Base-by-base conservation (phyloP, 2,888 invertebrate species). In the Tanytarsus gracilentus region DNA sequence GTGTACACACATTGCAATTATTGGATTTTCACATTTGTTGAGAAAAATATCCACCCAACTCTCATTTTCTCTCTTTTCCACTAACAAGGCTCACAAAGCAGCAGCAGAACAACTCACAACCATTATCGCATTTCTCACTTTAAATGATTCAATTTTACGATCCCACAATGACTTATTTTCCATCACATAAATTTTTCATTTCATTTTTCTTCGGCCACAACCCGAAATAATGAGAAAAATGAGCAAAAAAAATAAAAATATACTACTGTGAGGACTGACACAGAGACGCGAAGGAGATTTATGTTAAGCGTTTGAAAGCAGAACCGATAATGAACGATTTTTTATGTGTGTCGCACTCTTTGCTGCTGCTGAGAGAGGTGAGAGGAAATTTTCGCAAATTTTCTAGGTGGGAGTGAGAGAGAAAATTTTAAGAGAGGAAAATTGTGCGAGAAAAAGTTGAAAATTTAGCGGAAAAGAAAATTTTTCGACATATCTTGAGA, bases 251-350 rank as follows among this genome's bases (percentile, higher is more conserved):
- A n/a, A n/a, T 44, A 23, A 44, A 44, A 44, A 44, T 18, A 36
- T n/a, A n/a, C n/a, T 5, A 53, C 14, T 56, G 26, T 40, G 40
- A 56, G 40, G 23, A 56, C n/a, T 29, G 48, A 48, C 58, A 48
- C 49, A 33, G n/a, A 29, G 58, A 48, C 23, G 40, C 30, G 48
- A n/a, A n/a, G n/a, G 48, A 58, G 40, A 58, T 58, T 58, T 58
- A 58, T 58, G 48, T 48, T 58, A 25, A 30, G 29, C 58, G 44
- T 30, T 18, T 18, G 58, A 58, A 58, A 58, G 58, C 40, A 40
- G 58, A 18, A 48, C 58, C 48, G 48, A 58, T 58, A 58, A 58
- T 58, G 40, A 58, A 56, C 40, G 40, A 39, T 36, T 44, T 44
- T 44, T 44, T 18, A 36, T 29, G 52, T 53, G 53, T 55, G 39